Percentiles rank a stretch among this genome's conserved stretches.
Conservation (phyloP, 2,888 invertebrate species). For the Epirrita christyi region DNA sequence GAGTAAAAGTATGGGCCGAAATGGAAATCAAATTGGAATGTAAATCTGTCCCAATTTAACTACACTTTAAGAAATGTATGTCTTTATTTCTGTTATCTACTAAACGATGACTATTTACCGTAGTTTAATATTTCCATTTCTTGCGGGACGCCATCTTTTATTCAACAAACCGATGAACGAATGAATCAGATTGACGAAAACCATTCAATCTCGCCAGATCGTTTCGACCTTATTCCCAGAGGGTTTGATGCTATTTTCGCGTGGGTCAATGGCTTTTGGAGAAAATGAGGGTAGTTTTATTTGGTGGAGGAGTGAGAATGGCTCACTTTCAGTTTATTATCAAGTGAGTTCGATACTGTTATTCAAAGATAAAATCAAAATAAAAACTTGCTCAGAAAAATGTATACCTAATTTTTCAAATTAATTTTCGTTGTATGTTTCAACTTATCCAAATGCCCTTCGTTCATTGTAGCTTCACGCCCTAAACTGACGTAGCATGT, state of each 20-base stretch:
- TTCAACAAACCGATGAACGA: conserved; percentile 65
- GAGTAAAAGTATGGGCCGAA: too few relatives aligned
- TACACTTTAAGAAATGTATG: too few relatives aligned
- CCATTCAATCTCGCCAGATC: conserved; percentile 30
- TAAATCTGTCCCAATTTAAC: too few relatives aligned
- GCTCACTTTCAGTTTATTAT: conserved; percentile 5
- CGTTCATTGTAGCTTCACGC: neutral
- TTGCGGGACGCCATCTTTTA: conserved; percentile 64
- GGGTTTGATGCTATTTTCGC: conserved; percentile 37
- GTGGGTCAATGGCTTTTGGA: conserved; percentile 19
- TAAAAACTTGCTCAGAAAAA: neutral
- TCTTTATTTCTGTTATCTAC: conserved; percentile 32
- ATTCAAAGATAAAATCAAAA: neutral
- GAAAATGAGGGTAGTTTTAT: conserved; percentile 44
- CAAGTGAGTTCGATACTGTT: neutral
- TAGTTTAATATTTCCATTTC: conserved; percentile 56
- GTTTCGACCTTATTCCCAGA: conserved; percentile 30
- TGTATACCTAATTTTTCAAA: too few relatives aligned
- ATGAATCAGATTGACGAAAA: conserved; percentile 54
- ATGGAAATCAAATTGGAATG: too few relatives aligned
- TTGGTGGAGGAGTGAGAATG: conserved; percentile 39
- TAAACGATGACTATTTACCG: conserved; percentile 55
- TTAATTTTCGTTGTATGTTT: too few relatives aligned
- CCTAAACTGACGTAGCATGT: conserved; percentile 9
- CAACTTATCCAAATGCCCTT: neutral